Evolutionary conservation across 2,888 invertebrate genomes (phyloP), one percentile per base, ranked within the genome.

Genomic region (Polydrusus tereticollis): DNA sequence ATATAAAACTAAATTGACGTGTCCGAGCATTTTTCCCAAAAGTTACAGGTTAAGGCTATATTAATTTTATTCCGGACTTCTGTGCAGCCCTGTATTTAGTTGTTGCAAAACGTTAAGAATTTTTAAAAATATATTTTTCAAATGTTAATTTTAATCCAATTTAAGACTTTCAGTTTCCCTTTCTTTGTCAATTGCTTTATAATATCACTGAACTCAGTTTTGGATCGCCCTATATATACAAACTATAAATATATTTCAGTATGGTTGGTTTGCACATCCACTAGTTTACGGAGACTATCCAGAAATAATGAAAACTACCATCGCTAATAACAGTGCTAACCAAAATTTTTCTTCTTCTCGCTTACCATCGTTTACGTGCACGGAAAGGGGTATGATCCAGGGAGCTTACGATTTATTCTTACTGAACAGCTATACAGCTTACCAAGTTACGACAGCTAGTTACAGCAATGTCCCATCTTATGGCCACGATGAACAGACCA

Each of bases 201-300:
- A n/a, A n/a, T n/a, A n/a, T n/a, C n/a, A n/a, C n/a, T n/a, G n/a
- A n/a, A n/a, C n/a, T n/a, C n/a, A n/a, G n/a, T n/a, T n/a, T n/a
- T n/a, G n/a, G n/a, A n/a, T n/a, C n/a, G n/a, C n/a, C n/a, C n/a
- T n/a, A n/a, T n/a, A n/a, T n/a, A n/a, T n/a, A n/a, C n/a, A n/a
- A n/a, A n/a, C n/a, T n/a, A n/a, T 20, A 10, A 12, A 5, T 41
- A 5, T 47, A 23, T 59, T 64, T 64, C 36, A 74, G 74, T 60
- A 59, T 23, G 74, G 71, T 6, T 74, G 74, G 74, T 72, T 71
- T 38, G 71, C 60, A 12, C 21, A 64, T 21, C 89, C 89, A 1
- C 85, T 89, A 1, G 81, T 84, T 4, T 85, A 88, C 76, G 90
- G 90, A 5, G 88, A 90, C 81, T 90, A 90, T 77, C 89, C 89